Evolutionary conservation across 2,113 vertebrate genomes (phyloP).

Genomic region (Paraplagusia blochii): DNA sequence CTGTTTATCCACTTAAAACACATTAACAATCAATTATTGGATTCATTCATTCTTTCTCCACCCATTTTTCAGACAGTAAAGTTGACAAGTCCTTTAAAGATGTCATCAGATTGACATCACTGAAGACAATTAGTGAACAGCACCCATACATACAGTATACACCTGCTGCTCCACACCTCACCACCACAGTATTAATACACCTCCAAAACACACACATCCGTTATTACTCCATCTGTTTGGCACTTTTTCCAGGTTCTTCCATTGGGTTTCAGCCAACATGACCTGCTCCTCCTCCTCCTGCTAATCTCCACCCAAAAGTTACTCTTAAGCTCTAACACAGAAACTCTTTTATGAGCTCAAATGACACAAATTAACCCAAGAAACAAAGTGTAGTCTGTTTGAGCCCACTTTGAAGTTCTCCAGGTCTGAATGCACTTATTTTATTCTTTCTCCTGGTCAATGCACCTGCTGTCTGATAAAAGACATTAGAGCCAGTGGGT

Average conservation of each 20-base stretch:
- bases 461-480: constrained; percentile 22
- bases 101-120: no score
- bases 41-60: no score
- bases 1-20: no score
- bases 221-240: constrained; percentile 34
- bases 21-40: no score
- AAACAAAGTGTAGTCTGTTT: constrained; percentile 58
- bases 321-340: constrained; percentile 46
- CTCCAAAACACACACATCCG: constrained; percentile 6
- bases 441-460: background rate
- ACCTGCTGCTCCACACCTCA: constrained; percentile 46
- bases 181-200: constrained; percentile 60
- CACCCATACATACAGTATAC: constrained; percentile 35
- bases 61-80: no score
- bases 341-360: constrained; percentile 53
- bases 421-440: constrained; percentile 3
- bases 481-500: background rate
- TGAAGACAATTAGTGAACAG: no score
- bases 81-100: no score
- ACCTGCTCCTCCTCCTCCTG: background rate
- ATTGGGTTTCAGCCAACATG: constrained; percentile 40
- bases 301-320: constrained; percentile 37
- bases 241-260: constrained; percentile 54
- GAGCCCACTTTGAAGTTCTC: constrained; percentile 31
- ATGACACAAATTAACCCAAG: constrained; percentile 43